Conservation (phyloP, 2,888 invertebrate genomes). For the Diarsia brunnea region DNA sequence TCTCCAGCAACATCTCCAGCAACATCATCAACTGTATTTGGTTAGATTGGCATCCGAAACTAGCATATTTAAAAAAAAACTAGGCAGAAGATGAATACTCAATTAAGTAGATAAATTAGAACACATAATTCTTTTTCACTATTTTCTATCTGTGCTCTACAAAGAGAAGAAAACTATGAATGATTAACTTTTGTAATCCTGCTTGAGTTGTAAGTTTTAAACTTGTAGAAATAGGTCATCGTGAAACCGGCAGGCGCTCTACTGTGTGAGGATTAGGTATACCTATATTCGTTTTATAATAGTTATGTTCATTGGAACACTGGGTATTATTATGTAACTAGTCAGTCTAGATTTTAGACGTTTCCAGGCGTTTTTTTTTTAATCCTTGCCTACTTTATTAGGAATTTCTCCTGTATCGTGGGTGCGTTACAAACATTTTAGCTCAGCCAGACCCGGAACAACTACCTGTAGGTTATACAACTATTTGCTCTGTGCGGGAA, state of each 20-base stretch:
- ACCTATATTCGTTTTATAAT: background rate
- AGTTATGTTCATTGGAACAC: conserved; percentile 2
- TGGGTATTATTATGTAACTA: conserved; percentile 5
- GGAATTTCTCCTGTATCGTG: too few relatives aligned
- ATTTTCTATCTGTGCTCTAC: background rate
- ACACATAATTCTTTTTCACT: background rate
- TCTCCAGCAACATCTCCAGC: too few relatives aligned
- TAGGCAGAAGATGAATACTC: background rate
- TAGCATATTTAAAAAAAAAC: background rate
- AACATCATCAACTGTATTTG: background rate
- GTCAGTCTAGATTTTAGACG: background rate
- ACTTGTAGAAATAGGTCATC: conserved; percentile 60
- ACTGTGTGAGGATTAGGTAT: conserved; percentile 36
- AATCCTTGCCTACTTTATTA: too few relatives aligned
- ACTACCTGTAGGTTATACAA: too few relatives aligned
- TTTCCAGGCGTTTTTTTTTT: background rate
- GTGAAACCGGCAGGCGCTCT: conserved; percentile 32
- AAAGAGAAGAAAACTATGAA: conserved; percentile 29
- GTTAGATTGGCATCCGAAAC: background rate
- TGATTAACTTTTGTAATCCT: conserved; percentile 40
- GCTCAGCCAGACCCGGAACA: too few relatives aligned
- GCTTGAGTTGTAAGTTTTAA: conserved; percentile 44
- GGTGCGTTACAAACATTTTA: too few relatives aligned
- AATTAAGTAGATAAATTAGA: conserved; percentile 3
- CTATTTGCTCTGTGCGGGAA: too few relatives aligned